Evolutionary conservation across 2,888 invertebrate species (phyloP).

Genomic region (Saturnia pavonia): DNA sequence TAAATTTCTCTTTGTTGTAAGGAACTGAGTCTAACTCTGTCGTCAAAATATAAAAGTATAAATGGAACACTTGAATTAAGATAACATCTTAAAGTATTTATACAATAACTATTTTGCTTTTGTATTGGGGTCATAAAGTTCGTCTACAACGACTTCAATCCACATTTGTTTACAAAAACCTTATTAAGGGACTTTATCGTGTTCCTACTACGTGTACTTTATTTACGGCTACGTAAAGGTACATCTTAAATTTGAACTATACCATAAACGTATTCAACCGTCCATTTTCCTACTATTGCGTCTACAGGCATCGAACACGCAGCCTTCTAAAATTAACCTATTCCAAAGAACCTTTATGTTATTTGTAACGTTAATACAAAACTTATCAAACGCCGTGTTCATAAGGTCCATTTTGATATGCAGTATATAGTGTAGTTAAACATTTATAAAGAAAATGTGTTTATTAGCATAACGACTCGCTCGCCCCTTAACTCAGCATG

Average conservation of each 20-base stretch:
- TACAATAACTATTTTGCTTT: background rate
- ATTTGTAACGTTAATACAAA: conserved; percentile 19
- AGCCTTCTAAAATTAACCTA: conserved; percentile 44
- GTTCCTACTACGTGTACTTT: conserved; percentile 56
- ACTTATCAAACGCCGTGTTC: background rate
- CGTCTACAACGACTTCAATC: conserved; percentile 46
- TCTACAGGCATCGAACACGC: conserved; percentile 71
- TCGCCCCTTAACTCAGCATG: conserved; percentile 80
- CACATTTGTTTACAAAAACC: conserved; percentile 62
- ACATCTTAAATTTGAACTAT: conserved; percentile 66
- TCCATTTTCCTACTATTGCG: conserved; percentile 78
- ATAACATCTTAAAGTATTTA: background rate
- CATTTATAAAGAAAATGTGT: conserved; percentile 36
- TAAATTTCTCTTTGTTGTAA: too few species aligned
- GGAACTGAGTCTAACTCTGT: too few species aligned
- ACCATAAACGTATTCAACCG: conserved; percentile 80
- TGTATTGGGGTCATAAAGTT: conserved; percentile 42
- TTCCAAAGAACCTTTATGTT: conserved; percentile 35
- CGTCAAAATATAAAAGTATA: too few species aligned
- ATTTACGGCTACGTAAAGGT: conserved; percentile 66
- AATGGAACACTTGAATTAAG: too few species aligned
- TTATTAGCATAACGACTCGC: conserved; percentile 78
- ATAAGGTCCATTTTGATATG: conserved; percentile 36
- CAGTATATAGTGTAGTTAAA: conserved; percentile 19
- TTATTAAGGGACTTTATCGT: conserved; percentile 69